Evolutionary conservation across 2,113 vertebrate genomes (phyloP), one percentile per base, ranked within the genome.

Genomic region (Merops nubicus): DNA sequence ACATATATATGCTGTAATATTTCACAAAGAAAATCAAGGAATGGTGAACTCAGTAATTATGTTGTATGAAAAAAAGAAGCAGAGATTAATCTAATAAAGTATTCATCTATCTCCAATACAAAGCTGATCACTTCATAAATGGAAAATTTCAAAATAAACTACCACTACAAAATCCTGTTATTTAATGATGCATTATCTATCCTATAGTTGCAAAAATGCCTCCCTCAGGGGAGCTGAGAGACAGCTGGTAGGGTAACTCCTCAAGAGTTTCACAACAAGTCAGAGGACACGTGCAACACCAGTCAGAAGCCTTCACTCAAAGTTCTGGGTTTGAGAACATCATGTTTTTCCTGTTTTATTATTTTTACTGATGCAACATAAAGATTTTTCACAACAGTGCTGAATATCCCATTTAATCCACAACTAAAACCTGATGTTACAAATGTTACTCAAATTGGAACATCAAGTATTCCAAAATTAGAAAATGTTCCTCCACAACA

Each of bases 401-500:
- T 93, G 86, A 95, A 80, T 53, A 60, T 47, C 63, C 15, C 54
- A 23, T 80, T 56, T 83, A 60, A 87, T 81, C 88, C 85, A 69
- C 87, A 89, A 59, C 48, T 20, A 19, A 92, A 93, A 73, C 43
- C 48, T 79, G 83, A 69, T 69, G 33, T 63, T 92, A 76, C 19
- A 47, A 77, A 69, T 9, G 34, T 65, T 80, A 40, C 62, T 73
- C 47, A 68, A 43, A 91, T 45, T 77, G 72, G 54, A 91, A 95
- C 92, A 76, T 89, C 76, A 48, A 96, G 87, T 65, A 65, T 62
- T 89, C 72, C 50, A 80, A 84, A 96, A 92, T 84, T 89, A 95
- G 76, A 91, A 93, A 70, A 22, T 29, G 73, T 45, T 94, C 84
- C 50, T 69, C 68, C 59, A 60, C 54, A 84, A 62, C 76, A 94